Evolutionary conservation across 2,888 invertebrate species (phyloP), one percentile per base, ranked within the genome.

Genomic region (Melangyna quadrimaculata): DNA sequence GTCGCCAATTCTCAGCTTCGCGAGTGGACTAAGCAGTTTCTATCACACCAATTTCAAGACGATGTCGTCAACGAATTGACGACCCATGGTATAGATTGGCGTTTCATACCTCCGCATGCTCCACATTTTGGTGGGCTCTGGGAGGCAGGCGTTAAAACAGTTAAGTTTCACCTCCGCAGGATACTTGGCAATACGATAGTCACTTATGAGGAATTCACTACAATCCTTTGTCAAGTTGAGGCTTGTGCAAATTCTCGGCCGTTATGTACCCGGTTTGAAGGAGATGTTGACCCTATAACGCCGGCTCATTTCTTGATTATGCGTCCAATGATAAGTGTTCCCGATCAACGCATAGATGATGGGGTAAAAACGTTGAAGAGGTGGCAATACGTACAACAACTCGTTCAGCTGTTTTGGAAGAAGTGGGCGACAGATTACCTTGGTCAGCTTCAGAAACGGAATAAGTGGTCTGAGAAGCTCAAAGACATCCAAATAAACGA

Each of bases 51-150:
- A n/a, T n/a, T 27, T 29, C 27, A 53, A 14, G n/a, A 3, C 8
- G 24, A 27, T 53, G 27, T 53, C 27, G 2, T 2, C 1, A 4
- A 53, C 27, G 53, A 53, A n/a, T 29, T 22, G 12, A 48, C 48
- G n/a, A 24, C 10, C 17, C 55, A 57, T 17, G 53, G 53, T 9
- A 53, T 87, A n/a, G 59, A 84, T 7, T 91, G 90, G 90, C 87
- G 90, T 53, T 92, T 91, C 67, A 89, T 88, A 27, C 90, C 90
- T 7, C 89, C 90, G 4, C 69, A 67, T 22, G 87, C 89, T 8
- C 89, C 90, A 2, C 89, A 91, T 74, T 89, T 89, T 55, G 90
- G 90, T 6, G 90, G 90, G 3, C 67, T 90, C 4, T 91, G 90
- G 89, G 90, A 91, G 0, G 83, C 72, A 1, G 12, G 14, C 5